Evolutionary conservation across 2,113 vertebrate genomes (phyloP).

Genomic region (Daboia siamensis): DNA sequence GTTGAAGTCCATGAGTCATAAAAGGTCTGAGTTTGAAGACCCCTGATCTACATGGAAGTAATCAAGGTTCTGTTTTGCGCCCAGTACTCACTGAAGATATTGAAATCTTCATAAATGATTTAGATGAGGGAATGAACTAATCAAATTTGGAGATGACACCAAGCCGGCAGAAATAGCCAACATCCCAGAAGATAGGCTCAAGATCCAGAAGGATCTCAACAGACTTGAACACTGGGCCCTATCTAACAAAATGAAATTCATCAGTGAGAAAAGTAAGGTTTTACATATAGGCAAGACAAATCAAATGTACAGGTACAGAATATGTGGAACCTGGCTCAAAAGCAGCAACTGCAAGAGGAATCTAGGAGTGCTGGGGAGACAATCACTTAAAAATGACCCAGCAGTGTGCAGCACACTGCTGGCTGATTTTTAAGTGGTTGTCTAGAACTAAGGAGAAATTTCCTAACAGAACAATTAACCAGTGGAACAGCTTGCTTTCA

Average conservation of each 20-base stretch:
- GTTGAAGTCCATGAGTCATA: no score
- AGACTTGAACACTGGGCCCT: not conserved
- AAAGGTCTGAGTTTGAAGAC: no score
- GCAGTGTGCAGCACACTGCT: not conserved
- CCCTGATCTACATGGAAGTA: not conserved
- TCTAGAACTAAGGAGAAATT: not conserved
- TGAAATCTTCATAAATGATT: not conserved
- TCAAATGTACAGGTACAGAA: not conserved
- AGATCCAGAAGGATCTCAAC: not conserved
- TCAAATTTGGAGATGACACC: not conserved
- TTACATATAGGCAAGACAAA: not conserved
- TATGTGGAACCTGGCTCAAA: not conserved
- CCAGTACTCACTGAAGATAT: not conserved
- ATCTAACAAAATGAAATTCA: not conserved
- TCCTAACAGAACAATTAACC: not conserved
- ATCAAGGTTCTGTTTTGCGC: not conserved
- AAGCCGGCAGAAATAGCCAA: not conserved
- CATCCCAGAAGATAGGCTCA: not conserved
- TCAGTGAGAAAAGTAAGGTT: not conserved
- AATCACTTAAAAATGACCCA: not conserved
- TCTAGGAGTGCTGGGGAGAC: not conserved
- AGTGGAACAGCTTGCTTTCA: not conserved
- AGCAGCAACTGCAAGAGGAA: not conserved
- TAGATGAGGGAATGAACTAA: not conserved
- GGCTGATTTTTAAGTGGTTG: no score